Evolutionary conservation across 2,888 invertebrate species (phyloP).

Genomic region (Brenthis ino): DNA sequence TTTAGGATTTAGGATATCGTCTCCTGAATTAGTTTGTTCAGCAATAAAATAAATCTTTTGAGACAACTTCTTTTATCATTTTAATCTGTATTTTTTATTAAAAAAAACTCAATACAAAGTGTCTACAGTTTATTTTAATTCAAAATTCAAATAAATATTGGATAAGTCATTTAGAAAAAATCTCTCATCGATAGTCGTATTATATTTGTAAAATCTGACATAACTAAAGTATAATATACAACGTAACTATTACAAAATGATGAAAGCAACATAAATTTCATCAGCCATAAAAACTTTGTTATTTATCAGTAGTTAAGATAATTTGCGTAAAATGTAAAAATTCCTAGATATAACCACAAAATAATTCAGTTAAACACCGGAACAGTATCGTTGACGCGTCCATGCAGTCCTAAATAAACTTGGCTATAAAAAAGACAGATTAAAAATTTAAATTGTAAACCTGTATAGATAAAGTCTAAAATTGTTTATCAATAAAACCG

Average conservation of each 20-base stretch:
- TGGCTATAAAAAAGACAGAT: slow-evolving; percentile 17
- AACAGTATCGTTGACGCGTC: slow-evolving; percentile 43
- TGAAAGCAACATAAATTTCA: too few relatives aligned
- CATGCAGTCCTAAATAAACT: slow-evolving; percentile 46
- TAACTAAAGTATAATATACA: too few relatives aligned
- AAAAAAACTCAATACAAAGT: too few relatives aligned
- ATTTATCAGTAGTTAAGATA: slow-evolving; percentile 10
- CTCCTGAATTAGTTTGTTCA: neutral
- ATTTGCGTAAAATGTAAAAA: slow-evolving; percentile 31
- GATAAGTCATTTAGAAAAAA: too few relatives aligned
- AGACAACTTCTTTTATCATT: too few relatives aligned
- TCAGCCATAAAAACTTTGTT: neutral
- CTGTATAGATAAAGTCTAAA: slow-evolving; percentile 21
- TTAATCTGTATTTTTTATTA: too few relatives aligned
- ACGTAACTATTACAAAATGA: too few relatives aligned
- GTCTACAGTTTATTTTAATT: too few relatives aligned
- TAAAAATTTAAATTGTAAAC: slow-evolving; percentile 10
- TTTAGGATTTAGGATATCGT: slow-evolving; percentile 14
- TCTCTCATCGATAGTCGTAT: too few relatives aligned
- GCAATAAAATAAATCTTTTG: neutral
- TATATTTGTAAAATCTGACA: too few relatives aligned
- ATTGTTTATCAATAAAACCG: slow-evolving; percentile 2
- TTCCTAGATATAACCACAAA: slow-evolving; percentile 16
- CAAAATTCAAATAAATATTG: too few relatives aligned
- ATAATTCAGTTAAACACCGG: slow-evolving; percentile 42